phyloP scores from a whole-genome alignment of 2,113 vertebrate genomes.

The Crotalus horridus region DNA sequence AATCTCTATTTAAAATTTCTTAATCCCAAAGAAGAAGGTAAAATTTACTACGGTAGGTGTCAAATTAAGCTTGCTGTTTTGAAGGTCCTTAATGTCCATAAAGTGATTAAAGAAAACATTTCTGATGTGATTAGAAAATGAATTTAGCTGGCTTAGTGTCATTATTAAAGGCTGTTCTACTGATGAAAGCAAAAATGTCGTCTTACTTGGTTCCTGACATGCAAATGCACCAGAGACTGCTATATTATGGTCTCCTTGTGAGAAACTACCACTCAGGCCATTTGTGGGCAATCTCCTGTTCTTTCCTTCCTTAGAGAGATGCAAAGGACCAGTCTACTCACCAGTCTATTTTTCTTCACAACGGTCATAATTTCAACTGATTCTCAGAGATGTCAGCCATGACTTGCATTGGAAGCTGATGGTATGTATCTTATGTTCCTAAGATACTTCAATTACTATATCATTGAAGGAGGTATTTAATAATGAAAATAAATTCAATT shows the following conservation, averaged over 20 bases:
- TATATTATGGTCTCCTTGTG: background rate
- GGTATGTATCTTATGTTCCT: background rate
- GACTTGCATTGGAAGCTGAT: background rate
- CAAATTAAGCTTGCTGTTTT: background rate
- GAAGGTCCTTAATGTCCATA: background rate
- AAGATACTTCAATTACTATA: background rate
- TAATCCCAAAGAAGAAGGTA: background rate
- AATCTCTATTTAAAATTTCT: background rate
- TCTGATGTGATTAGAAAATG: background rate
- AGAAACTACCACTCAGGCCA: background rate
- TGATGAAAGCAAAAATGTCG: background rate
- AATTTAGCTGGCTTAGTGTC: background rate
- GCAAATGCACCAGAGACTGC: background rate
- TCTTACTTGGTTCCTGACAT: background rate
- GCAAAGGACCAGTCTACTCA: background rate
- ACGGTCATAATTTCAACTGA: background rate
- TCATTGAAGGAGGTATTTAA: background rate
- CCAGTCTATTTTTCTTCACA: background rate
- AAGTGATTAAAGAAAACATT: background rate
- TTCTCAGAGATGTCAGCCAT: background rate
- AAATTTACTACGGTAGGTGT: background rate
- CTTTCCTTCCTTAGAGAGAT: background rate
- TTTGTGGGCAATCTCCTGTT: background rate
- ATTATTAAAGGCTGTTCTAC: background rate
- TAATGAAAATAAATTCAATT: background rate